Evolutionary conservation across 2,888 invertebrate genomes (phyloP).

Genomic region (Seira ritae): DNA sequence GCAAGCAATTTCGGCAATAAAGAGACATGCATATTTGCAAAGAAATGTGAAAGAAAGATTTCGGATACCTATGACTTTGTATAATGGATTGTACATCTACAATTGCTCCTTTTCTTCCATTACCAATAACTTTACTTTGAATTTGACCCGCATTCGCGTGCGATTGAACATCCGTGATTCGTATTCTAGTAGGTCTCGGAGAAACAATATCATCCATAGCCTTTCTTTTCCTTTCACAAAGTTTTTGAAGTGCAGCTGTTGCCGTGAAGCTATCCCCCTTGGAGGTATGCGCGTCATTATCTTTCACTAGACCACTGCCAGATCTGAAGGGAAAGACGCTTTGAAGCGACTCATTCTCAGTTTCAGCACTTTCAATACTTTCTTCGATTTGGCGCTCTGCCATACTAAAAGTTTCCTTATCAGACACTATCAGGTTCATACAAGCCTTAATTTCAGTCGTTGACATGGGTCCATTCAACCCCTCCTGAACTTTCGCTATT

Average conservation of each 20-base stretch:
- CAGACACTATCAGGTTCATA: slow-evolving; percentile 39
- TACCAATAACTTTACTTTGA: slow-evolving; percentile 80
- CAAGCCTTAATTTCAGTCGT: slow-evolving; percentile 56
- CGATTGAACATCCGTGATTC: slow-evolving; percentile 32
- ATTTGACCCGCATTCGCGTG: background rate
- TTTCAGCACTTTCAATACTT: slow-evolving; percentile 62
- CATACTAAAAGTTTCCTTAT: slow-evolving; percentile 43
- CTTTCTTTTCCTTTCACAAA: slow-evolving; percentile 67
- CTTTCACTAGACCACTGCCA: slow-evolving; percentile 71
- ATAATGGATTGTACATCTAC: slow-evolving; percentile 86
- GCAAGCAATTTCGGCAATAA: too few relatives aligned
- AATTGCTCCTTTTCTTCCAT: slow-evolving; percentile 86
- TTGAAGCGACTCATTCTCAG: slow-evolving; percentile 75
- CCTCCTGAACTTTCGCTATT: slow-evolving; percentile 46
- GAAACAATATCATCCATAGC: slow-evolving; percentile 44
- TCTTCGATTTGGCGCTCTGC: slow-evolving; percentile 62
- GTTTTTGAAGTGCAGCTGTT: slow-evolving; percentile 67
- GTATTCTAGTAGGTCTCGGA: background rate
- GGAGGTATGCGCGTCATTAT: slow-evolving; percentile 25
- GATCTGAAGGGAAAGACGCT: slow-evolving; percentile 78
- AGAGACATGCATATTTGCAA: too few relatives aligned
- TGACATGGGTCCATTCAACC: slow-evolving; percentile 43
- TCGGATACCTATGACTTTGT: slow-evolving; percentile 57
- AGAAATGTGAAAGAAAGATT: too few relatives aligned
- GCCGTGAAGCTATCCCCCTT: slow-evolving; percentile 57